Evolutionary conservation across 1,140 invertebrate genomes (phyloP).

Genomic region (Telenomus remus): DNA sequence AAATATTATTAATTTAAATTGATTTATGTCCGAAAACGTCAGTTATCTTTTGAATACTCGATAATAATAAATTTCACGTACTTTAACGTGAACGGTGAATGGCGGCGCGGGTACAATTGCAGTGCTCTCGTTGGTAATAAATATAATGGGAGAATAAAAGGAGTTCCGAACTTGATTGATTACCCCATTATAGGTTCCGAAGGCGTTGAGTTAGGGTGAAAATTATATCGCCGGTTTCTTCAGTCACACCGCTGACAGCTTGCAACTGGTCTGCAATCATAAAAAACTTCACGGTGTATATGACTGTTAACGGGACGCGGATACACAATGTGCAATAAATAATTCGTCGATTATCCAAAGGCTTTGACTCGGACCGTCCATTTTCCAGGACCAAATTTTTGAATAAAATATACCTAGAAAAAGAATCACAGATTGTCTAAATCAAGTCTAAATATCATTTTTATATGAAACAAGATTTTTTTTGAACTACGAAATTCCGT

Average conservation of each 20-base stretch:
- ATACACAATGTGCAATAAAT: too few relatives aligned
- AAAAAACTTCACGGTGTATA: constrained; percentile 25
- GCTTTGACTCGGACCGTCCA: too few relatives aligned
- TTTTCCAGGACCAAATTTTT: too few relatives aligned
- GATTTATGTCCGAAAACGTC: constrained; percentile 38
- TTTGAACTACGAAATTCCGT: too few relatives aligned
- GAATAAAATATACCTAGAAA: too few relatives aligned
- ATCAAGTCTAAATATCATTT: too few relatives aligned
- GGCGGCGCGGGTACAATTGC: constrained; percentile 26
- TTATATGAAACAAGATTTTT: too few relatives aligned
- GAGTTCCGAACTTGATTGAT: constrained; percentile 47
- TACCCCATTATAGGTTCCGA: constrained; percentile 37
- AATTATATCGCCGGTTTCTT: constrained; percentile 35
- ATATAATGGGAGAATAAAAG: constrained; percentile 48
- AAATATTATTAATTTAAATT: constrained; percentile 34
- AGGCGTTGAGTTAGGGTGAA: constrained; percentile 41
- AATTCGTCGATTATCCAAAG: too few relatives aligned
- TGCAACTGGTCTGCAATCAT: constrained; percentile 18
- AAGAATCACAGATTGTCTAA: too few relatives aligned
- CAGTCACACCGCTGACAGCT: constrained; percentile 23
- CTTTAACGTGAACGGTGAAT: constrained; percentile 38
- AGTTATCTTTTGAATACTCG: neutral
- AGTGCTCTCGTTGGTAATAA: constrained; percentile 33
- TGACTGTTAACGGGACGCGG: too few relatives aligned
- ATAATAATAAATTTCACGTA: constrained; percentile 22